Evolutionary conservation across 2,797 vertebrate species (phyloP).

Genomic region (Rhadinocentrus ornatus): DNA sequence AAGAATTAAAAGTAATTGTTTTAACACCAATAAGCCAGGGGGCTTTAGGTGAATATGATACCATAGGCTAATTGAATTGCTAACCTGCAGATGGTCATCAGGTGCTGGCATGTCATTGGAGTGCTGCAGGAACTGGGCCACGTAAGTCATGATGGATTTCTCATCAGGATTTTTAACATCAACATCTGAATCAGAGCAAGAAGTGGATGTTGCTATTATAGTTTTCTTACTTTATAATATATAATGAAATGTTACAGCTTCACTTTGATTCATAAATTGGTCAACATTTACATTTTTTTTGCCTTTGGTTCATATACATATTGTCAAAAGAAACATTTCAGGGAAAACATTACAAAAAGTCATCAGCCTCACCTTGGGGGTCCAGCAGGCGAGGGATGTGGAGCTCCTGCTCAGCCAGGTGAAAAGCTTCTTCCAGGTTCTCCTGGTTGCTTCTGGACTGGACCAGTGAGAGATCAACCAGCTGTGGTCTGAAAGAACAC

Average conservation of each 20-base stretch:
- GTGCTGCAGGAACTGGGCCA: conserved; percentile 93
- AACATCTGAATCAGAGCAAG: conserved; percentile 81
- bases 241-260: not conserved
- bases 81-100: conserved; percentile 83
- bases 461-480: conserved; percentile 85
- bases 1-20: no score
- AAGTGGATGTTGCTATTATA: not conserved
- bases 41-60: not conserved
- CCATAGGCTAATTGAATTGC: not conserved
- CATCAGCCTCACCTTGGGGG: conserved; percentile 84
- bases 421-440: conserved; percentile 91
- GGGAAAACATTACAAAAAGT: not conserved
- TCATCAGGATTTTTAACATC: conserved; percentile 89
- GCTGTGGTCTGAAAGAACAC: conserved; percentile 87
- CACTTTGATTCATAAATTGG: not conserved
- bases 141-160: conserved; percentile 95
- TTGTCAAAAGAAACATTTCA: not conserved
- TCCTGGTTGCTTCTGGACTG: conserved; percentile 84
- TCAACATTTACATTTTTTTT: not conserved
- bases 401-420: conserved; percentile 87
- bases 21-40: not conserved
- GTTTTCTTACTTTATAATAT: not conserved
- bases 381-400: conserved; percentile 91
- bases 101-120: conserved; percentile 79
- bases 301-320: not conserved